Conservation (phyloP, 2,797 vertebrate species). For the Paratrypauchen microcephalus region DNA sequence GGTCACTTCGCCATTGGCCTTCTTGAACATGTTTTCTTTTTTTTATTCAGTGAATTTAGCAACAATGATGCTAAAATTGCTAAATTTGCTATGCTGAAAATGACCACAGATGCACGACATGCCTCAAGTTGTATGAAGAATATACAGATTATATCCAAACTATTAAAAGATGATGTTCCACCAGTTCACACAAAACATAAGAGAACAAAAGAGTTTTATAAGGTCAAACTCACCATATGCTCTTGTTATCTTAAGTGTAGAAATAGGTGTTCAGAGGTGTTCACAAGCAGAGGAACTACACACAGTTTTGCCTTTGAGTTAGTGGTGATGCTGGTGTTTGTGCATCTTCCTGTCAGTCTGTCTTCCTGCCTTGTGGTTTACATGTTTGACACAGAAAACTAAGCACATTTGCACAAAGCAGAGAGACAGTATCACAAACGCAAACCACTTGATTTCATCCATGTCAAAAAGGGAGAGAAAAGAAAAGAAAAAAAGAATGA, state of each 20-base stretch:
- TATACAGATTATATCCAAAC: too few relatives aligned
- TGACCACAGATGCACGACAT: too few relatives aligned
- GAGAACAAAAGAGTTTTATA: not conserved
- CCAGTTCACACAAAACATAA: not conserved
- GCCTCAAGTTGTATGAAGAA: too few relatives aligned
- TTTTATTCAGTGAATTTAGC: too few relatives aligned
- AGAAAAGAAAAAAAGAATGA: too few relatives aligned
- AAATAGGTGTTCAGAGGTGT: not conserved
- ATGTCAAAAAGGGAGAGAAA: not conserved
- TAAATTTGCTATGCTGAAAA: too few relatives aligned
- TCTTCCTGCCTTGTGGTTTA: constrained; percentile 60
- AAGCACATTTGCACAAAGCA: not conserved
- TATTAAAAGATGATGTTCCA: too few relatives aligned
- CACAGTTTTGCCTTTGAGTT: not conserved
- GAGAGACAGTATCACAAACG: not conserved
- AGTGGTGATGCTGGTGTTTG: constrained; percentile 15
- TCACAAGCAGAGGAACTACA: not conserved
- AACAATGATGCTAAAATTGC: too few relatives aligned
- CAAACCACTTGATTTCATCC: not conserved
- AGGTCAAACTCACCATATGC: constrained; percentile 2
- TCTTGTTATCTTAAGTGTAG: not conserved
- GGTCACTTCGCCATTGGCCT: too few relatives aligned
- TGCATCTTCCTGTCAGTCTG: constrained; percentile 53
- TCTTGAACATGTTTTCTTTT: too few relatives aligned
- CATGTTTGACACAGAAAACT: constrained; percentile 32